These are phyloP conservation scores for Abrostola triplasia DNA, from an alignment of 2,888 invertebrate genomes.

Conservation along the genomic window DNA sequence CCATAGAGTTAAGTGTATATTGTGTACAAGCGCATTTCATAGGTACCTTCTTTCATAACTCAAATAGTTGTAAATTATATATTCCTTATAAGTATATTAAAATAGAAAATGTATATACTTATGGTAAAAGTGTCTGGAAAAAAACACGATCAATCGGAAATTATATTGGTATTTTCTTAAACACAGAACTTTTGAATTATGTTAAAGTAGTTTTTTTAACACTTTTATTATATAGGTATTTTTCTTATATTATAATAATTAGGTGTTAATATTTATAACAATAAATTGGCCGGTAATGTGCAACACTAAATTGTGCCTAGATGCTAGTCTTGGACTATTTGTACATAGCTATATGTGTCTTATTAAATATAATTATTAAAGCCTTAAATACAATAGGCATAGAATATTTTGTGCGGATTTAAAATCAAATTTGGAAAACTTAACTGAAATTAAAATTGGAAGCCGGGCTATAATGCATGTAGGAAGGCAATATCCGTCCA, in stretches of 20 bases:
- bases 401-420: no score
- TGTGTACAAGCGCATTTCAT: slow-evolving; percentile 8
- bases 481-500: no score
- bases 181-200: not conserved
- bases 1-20: not conserved
- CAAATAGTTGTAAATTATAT: no score
- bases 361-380: no score
- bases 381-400: no score
- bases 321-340: no score
- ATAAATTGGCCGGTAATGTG: slow-evolving; percentile 1
- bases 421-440: no score
- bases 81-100: no score
- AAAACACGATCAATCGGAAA: not conserved
- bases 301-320: not conserved
- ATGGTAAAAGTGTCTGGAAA: not conserved
- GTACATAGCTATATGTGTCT: no score
- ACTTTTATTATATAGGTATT: not conserved
- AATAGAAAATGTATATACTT: no score
- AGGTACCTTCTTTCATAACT: slow-evolving; percentile 16
- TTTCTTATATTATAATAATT: not conserved
- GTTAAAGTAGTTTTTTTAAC: not conserved
- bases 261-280: not conserved
- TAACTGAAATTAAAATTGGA: no score
- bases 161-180: not conserved
- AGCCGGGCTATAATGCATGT: no score